Evolutionary conservation across 2,113 vertebrate species (phyloP), one percentile per base, ranked within the genome.

Genomic region (Parus major): DNA sequence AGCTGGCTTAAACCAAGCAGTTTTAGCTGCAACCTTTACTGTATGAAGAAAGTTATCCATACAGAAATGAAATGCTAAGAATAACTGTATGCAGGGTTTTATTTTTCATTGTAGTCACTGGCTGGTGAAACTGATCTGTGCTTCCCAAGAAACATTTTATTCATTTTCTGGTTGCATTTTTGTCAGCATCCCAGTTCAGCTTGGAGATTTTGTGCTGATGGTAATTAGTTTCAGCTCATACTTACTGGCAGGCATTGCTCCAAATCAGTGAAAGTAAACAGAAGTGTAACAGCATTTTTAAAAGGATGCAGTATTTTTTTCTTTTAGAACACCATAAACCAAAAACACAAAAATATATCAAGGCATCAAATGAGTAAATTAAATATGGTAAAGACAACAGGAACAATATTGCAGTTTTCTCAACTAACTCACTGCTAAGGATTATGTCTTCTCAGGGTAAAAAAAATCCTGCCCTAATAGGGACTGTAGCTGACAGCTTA

Each of bases 201-300:
- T 53, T 88, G 92, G 84, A 97, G 77, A 92, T 96, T 96, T 97
- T 93, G 63, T 92, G 66, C 66, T 79, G 60, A 86, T 71, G 84
- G 61, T 96, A 97, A 97, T 97, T 97, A 96, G 80, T 97, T 97
- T 97, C 97, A 97, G 91, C 79, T 97, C 93, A 93, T 97, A 89
- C 64, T 97, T 96, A 71, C 64, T 94, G 85, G 69, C 93, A 95
- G 80, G 35, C 85, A 41, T 75, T 72, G 75, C 56, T 94, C 88
- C 81, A 83, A 80, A 76, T 94, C 89, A 83, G 56, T 91, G 76
- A 76, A 89, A 92, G 92, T 88, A 95, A 97, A 84, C 81, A 78
- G 65, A 79, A 95, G 50, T 84, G 53, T 68, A 83, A 57, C 59
- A 75, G 8, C 22, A 59, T 84, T 94, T 91, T 86, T 68, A 42